Percentiles rank a stretch among this genome's conserved stretches.
Conservation (phyloP, 2,797 vertebrate species). For the Aselliscus stoliczkanus region DNA sequence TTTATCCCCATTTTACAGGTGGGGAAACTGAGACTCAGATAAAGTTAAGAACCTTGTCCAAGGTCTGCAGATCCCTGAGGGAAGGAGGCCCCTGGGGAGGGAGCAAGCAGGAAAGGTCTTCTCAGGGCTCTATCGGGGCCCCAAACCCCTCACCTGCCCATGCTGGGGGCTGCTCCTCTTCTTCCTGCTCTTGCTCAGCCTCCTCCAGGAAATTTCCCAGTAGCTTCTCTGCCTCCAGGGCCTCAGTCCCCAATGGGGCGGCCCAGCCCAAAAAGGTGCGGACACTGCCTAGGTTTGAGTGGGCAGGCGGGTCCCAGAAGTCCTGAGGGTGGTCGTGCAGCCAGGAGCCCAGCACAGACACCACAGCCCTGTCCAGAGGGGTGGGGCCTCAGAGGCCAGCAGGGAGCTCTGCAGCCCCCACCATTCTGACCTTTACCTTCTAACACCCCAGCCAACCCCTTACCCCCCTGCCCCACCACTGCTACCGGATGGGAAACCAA, state of each 20-base stretch:
- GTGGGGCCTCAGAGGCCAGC: not conserved
- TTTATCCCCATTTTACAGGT: not conserved
- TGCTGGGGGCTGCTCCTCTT: constrained; percentile 48
- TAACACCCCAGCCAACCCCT: too few relatives aligned
- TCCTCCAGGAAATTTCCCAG: constrained; percentile 76
- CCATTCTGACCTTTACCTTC: not conserved
- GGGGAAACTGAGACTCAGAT: not conserved
- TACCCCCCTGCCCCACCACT: too few relatives aligned
- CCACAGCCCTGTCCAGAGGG: constrained; percentile 66
- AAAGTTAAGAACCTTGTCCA: not conserved
- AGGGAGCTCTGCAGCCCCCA: not conserved
- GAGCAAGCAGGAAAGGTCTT: not conserved
- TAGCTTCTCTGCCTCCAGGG: constrained; percentile 78
- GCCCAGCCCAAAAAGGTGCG: constrained; percentile 81
- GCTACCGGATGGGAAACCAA: not conserved
- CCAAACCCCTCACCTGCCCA: constrained; percentile 29
- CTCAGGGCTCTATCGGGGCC: not conserved
- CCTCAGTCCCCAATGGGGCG: constrained; percentile 77
- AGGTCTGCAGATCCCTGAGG: not conserved
- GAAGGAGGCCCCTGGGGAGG: too few relatives aligned
- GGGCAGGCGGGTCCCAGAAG: constrained; percentile 85
- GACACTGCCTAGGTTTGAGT: constrained; percentile 80
- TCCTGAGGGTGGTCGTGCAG: constrained; percentile 87
- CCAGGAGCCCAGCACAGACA: constrained; percentile 81
- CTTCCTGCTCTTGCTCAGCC: constrained; percentile 31